Evolutionary conservation across 2,888 invertebrate genomes (phyloP).

Genomic region (Drosophila kanekoi): DNA sequence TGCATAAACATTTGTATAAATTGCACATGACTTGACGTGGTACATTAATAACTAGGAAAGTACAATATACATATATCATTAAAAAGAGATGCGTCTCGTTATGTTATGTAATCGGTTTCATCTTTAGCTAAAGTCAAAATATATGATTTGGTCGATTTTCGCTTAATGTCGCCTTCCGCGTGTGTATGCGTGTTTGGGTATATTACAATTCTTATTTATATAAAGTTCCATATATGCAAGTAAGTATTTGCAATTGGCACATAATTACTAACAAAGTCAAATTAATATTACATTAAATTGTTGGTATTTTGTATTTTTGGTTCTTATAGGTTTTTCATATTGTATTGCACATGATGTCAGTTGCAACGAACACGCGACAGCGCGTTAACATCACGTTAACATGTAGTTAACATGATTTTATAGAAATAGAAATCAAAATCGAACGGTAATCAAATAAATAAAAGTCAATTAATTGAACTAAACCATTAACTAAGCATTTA

Average conservation of each 20-base stretch:
- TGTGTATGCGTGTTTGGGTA: slow-evolving; percentile 12
- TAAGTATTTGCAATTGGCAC: slow-evolving; percentile 69
- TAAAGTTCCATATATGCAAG: slow-evolving; percentile 31
- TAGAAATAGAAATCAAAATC: slow-evolving; percentile 10
- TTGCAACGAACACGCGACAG: slow-evolving; percentile 2
- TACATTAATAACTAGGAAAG: slow-evolving; percentile 36
- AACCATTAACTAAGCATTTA: slow-evolving; percentile 75
- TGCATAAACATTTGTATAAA: slow-evolving; percentile 44
- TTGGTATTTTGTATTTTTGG: slow-evolving; percentile 15
- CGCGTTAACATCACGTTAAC: slow-evolving; percentile 21
- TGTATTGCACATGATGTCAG: slow-evolving; percentile 22
- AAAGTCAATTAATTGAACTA: slow-evolving; percentile 58
- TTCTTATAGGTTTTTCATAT: slow-evolving; percentile 2
- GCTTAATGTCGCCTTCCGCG: background rate
- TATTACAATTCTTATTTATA: slow-evolving; percentile 53
- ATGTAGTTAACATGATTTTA: slow-evolving; percentile 1
- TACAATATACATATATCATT: slow-evolving; percentile 26
- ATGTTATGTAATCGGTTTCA: background rate
- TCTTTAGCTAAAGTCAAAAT: slow-evolving; percentile 27
- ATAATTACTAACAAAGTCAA: slow-evolving; percentile 61
- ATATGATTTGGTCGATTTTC: slow-evolving; percentile 47
- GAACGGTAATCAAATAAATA: slow-evolving; percentile 8
- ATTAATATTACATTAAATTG: slow-evolving; percentile 21
- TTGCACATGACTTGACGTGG: slow-evolving; percentile 63
- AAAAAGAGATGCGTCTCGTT: slow-evolving; percentile 1